These are phyloP conservation scores for Sarcophaga subvicina DNA, from an alignment of 2,888 invertebrate genomes.

Conservation along the genomic window DNA sequence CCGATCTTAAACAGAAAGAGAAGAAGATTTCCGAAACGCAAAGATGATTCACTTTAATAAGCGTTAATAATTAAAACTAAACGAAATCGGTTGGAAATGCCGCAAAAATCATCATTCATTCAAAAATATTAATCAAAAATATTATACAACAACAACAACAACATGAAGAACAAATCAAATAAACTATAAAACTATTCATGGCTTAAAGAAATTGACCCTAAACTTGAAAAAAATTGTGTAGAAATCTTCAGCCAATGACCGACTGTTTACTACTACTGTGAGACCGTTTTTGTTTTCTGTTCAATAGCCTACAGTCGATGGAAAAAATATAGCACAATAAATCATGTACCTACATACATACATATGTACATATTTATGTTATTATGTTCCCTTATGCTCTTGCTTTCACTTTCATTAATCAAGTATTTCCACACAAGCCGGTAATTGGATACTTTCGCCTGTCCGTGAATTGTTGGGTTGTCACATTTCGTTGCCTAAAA, in stretches of 20 bases:
- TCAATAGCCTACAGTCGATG: not conserved
- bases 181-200: not conserved
- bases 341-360: too few species aligned
- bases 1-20: not conserved
- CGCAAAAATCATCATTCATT: constrained; percentile 12
- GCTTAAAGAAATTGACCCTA: constrained; percentile 1
- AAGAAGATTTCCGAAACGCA: constrained; percentile 16
- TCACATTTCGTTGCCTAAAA: too few species aligned
- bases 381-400: too few species aligned
- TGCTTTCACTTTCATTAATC: too few species aligned
- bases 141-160: not conserved
- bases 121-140: constrained; percentile 25
- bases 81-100: constrained; percentile 1
- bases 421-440: too few species aligned
- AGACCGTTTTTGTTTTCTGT: not conserved
- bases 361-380: too few species aligned
- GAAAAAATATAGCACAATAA: too few species aligned
- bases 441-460: too few species aligned
- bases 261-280: not conserved
- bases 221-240: not conserved
- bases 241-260: not conserved
- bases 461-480: too few species aligned
- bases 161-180: not conserved
- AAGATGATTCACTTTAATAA: constrained; percentile 48
- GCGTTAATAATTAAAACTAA: constrained; percentile 38